phyloP scores from a whole-genome alignment of 2,797 vertebrate genomes.

The Margarornis squamiger region DNA sequence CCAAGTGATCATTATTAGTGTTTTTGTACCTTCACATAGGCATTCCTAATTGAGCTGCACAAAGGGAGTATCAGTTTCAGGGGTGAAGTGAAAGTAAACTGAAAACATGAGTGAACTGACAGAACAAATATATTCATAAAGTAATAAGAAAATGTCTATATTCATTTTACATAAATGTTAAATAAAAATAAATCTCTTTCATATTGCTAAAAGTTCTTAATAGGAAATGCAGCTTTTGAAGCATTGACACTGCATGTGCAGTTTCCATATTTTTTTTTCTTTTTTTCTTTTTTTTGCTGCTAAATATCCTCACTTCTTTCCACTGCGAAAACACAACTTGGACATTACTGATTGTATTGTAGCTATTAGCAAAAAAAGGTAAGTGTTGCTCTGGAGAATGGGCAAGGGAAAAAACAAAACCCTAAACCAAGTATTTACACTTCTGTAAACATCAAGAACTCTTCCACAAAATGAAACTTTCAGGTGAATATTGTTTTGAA shows the following conservation, averaged over 20 bases:
- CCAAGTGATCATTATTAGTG: not conserved
- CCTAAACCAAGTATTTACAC: not conserved
- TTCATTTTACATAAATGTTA: not conserved
- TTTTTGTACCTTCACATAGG: not conserved
- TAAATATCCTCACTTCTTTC: not conserved
- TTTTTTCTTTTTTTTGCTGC: not conserved
- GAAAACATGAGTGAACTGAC: not conserved
- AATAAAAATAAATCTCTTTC: not conserved
- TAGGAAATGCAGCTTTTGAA: not conserved
- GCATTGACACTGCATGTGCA: not conserved
- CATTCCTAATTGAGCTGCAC: not conserved
- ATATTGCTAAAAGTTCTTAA: not conserved
- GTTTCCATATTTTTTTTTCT: not conserved
- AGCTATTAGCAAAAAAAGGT: not conserved
- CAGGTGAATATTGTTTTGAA: not conserved
- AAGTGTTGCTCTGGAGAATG: not conserved
- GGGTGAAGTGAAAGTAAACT: not conserved
- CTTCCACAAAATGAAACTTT: not conserved
- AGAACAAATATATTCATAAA: not conserved
- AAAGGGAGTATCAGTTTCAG: not conserved
- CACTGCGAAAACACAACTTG: not conserved
- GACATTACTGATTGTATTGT: not conserved
- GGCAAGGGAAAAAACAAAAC: not conserved
- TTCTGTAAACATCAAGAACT: not conserved
- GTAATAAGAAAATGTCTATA: not conserved